Evolutionary conservation across 2,797 vertebrate species (phyloP).

Genomic region (Rhynchonycteris naso): DNA sequence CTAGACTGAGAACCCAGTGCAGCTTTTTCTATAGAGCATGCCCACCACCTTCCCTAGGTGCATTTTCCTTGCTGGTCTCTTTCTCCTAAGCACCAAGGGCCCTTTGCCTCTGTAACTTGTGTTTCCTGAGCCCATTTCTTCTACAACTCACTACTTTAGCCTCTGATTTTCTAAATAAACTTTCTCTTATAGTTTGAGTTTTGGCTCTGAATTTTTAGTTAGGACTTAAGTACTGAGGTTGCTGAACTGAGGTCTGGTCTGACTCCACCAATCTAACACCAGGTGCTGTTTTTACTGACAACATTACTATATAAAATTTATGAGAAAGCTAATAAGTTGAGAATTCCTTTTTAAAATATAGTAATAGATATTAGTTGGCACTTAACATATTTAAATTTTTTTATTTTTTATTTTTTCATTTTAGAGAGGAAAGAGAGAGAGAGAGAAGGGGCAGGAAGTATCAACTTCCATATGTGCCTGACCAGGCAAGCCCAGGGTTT

Average conservation of each 20-base stretch:
- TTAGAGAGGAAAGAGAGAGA: no score
- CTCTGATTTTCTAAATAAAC: neutral
- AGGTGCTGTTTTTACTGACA: no score
- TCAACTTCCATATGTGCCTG: no score
- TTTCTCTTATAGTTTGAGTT: neutral
- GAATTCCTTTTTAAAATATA: conserved; percentile 1
- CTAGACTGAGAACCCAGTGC: neutral
- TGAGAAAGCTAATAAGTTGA: conserved; percentile 6
- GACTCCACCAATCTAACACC: neutral
- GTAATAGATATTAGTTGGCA: neutral
- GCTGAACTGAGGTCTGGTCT: neutral
- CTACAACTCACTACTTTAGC: neutral
- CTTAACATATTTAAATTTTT: neutral
- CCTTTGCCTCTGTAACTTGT: neutral
- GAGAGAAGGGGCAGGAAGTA: no score
- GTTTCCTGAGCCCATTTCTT: neutral
- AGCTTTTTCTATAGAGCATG: neutral
- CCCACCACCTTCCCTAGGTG: neutral
- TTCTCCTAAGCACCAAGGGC: neutral
- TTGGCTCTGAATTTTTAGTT: neutral
- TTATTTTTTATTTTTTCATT: no score
- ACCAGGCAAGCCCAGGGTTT: no score
- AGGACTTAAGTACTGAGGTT: neutral
- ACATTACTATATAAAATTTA: conserved; percentile 18
- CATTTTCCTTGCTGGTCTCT: neutral